Evolutionary conservation across 2,888 invertebrate genomes (phyloP), one percentile per base, ranked within the genome.

Genomic region (Drosophila acutilabella): DNA sequence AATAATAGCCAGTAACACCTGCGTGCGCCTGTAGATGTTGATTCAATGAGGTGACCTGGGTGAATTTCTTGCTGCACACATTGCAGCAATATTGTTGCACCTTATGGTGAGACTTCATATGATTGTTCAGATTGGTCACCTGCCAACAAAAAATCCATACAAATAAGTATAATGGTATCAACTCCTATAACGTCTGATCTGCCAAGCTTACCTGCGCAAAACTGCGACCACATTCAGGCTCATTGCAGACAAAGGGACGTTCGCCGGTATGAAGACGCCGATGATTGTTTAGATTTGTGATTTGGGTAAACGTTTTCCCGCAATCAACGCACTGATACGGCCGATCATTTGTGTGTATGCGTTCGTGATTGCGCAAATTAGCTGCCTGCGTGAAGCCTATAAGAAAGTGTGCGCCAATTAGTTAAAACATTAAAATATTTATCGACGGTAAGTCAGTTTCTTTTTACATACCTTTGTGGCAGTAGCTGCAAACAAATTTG

Each of bases 51-150:
- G 93, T 93, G 75, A 93, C 92, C 87, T 92, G 92, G 0, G 92
- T 92, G 74, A 93, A 93, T 74, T 92, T 92, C 70, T 92, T 92
- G 71, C 92, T 92, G 77, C 93, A 93, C 58, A 92, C 92, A 85
- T 92, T 93, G 79, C 93, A 93, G 71, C 92, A 92, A 64, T 92
- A 93, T 74, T 93, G 92, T 69, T 93, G 93, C 51, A 92, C 92
- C 85, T 93, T 93, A 64, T 93, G 93, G 76, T 93, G 93, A 52
- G 93, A 92, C 79, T 93, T 93, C 93, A 93, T 93, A 78, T 93
- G 93, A 78, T 93, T 93, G 75, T 93, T 93, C 11, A 93, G 80
- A 81, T 93, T 93, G 77, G 93, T 93, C 53, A 93, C 92, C 92
- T 92, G 48, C 8, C 30, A 30, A 30, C 8, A 0, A 38, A 8